Evolutionary conservation across 1,140 invertebrate species (phyloP).

Genomic region (Cyrtorhinus lividipennis): DNA sequence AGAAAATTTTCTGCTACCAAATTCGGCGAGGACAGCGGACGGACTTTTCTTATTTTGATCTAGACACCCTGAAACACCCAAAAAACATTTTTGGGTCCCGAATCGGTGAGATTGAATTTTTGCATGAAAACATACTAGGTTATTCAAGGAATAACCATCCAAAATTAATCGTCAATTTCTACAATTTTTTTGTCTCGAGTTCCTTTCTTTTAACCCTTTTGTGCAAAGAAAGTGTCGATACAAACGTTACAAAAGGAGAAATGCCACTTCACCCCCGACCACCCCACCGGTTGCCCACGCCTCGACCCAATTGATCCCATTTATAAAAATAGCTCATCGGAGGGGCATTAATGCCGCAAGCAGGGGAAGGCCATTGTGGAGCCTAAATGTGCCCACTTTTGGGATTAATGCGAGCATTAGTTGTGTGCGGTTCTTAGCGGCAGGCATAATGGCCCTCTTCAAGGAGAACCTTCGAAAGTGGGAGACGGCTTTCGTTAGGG

Average conservation of each 20-base stretch:
- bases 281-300: not conserved
- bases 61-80: too few relatives aligned
- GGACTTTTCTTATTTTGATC: too few relatives aligned
- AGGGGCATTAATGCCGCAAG: not conserved
- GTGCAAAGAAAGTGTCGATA: not conserved
- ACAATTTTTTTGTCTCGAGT: not conserved
- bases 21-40: too few relatives aligned
- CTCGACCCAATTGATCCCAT: conserved; percentile 4
- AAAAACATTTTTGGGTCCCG: too few relatives aligned
- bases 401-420: conserved; percentile 9
- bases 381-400: conserved; percentile 4
- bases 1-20: too few relatives aligned
- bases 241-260: not conserved
- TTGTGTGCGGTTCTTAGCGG: conserved; percentile 2
- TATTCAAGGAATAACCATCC: too few relatives aligned
- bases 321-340: conserved; percentile 8
- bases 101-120: too few relatives aligned
- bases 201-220: not conserved
- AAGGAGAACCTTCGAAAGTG: not conserved
- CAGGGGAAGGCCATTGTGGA: not conserved
- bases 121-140: too few relatives aligned
- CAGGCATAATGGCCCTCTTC: conserved; percentile 9
- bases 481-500: not conserved
- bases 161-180: too few relatives aligned
- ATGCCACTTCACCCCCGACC: not conserved